phyloP scores from a whole-genome alignment of 2,888 invertebrate genomes.

The Didymodactylos carnosus region DNA sequence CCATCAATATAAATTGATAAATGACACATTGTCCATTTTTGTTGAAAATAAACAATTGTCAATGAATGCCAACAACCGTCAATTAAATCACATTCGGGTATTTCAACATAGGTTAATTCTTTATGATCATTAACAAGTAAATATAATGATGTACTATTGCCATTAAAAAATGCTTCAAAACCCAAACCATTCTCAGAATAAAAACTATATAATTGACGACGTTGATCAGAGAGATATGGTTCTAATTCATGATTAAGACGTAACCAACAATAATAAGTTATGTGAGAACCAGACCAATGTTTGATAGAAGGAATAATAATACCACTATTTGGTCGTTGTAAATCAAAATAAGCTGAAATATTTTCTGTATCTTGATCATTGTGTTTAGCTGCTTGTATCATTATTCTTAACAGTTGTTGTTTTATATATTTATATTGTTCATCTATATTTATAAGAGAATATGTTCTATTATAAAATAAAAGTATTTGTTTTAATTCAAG shows the following conservation, averaged over 20 bases:
- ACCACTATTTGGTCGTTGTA: not conserved
- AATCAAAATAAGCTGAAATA: not conserved
- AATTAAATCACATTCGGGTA: constrained; percentile 3
- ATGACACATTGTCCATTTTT: not conserved
- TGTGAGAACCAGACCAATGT: not conserved
- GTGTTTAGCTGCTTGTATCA: not conserved
- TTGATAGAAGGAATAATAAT: not conserved
- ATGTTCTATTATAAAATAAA: not conserved
- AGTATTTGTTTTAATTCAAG: not conserved
- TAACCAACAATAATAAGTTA: constrained; percentile 11
- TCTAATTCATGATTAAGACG: not conserved
- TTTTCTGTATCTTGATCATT: not conserved
- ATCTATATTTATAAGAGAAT: no score
- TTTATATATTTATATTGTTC: not conserved
- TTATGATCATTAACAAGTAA: not conserved
- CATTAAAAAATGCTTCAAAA: constrained; percentile 9
- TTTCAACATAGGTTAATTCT: constrained; percentile 4
- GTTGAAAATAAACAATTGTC: constrained; percentile 2
- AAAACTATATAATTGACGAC: constrained; percentile 13
- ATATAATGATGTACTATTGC: not conserved
- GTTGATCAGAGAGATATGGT: not conserved
- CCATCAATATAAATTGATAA: constrained; percentile 6
- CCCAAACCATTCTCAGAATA: constrained; percentile 9
- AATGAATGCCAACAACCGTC: constrained; percentile 10
- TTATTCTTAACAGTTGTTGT: not conserved